phyloP scores from a whole-genome alignment of 2,113 vertebrate genomes.

The Cyanoderma ruficeps region DNA sequence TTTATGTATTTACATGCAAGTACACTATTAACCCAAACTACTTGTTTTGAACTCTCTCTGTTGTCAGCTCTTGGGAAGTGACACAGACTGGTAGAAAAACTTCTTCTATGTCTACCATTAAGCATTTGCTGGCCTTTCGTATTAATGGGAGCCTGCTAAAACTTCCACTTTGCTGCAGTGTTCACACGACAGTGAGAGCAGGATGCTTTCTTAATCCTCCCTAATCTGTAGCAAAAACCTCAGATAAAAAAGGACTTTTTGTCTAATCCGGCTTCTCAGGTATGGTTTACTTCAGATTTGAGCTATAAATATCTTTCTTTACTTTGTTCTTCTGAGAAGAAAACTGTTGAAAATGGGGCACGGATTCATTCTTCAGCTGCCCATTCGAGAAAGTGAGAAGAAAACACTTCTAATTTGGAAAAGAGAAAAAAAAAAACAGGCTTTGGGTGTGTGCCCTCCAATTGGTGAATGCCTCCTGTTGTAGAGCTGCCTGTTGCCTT shows the following conservation, averaged over 20 bases:
- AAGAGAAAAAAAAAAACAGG: not conserved
- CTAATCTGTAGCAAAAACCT: constrained; percentile 68
- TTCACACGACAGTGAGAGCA: constrained; percentile 24
- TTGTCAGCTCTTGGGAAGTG: not conserved
- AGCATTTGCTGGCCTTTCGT: constrained; percentile 27
- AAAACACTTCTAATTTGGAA: not conserved
- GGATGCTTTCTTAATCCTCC: constrained; percentile 64
- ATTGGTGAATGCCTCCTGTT: not conserved
- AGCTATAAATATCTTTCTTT: constrained; percentile 50
- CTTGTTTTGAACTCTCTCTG: constrained; percentile 56
- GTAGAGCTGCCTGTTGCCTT: not conserved
- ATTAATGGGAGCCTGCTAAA: constrained; percentile 46
- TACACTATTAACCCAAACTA: constrained; percentile 73
- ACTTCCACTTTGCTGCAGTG: constrained; percentile 27
- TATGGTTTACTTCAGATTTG: constrained; percentile 66
- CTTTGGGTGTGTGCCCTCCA: not conserved
- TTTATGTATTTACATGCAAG: constrained; percentile 76
- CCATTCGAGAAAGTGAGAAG: not conserved
- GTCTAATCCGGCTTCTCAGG: constrained; percentile 61
- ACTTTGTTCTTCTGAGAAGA: constrained; percentile 38
- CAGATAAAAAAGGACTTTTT: constrained; percentile 68
- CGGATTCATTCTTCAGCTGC: not conserved
- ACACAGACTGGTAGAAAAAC: not conserved
- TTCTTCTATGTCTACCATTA: not conserved
- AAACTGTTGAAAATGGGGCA: constrained; percentile 44